phyloP scores from a whole-genome alignment of 2,888 invertebrate genomes.

The Dyspetes luteomarginatus region DNA sequence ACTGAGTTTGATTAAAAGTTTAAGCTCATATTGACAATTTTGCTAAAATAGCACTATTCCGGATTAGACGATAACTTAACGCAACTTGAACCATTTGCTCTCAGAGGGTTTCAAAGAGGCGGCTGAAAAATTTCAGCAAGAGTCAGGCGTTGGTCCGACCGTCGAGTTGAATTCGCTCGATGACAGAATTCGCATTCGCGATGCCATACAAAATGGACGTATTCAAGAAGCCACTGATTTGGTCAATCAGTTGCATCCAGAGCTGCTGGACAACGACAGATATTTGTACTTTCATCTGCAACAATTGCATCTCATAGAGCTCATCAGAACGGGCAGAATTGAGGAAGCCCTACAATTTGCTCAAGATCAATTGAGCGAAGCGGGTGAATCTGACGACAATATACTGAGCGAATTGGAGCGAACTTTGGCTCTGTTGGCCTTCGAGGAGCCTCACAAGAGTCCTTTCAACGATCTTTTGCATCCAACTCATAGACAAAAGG shows the following conservation, averaged over 20 bases:
- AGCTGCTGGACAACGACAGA: conserved; percentile 96
- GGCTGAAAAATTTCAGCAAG: conserved; percentile 97
- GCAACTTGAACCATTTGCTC: too few relatives aligned
- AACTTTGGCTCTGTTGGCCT: conserved; percentile 96
- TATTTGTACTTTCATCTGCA: conserved; percentile 97
- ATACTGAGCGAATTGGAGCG: conserved; percentile 93
- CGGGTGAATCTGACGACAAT: conserved; percentile 91
- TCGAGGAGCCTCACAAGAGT: conserved; percentile 97
- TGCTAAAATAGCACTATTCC: too few relatives aligned
- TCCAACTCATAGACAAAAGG: conserved; percentile 97
- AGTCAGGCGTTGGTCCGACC: conserved; percentile 93
- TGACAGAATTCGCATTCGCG: conserved; percentile 95
- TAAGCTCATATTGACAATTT: too few relatives aligned
- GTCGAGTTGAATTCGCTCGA: conserved; percentile 94
- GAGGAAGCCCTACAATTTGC: conserved; percentile 96
- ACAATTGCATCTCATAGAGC: conserved; percentile 95
- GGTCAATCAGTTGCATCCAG: conserved; percentile 97
- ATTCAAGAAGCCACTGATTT: conserved; percentile 97
- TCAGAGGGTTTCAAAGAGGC: conserved; percentile 98
- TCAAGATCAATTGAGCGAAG: conserved; percentile 94
- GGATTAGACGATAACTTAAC: too few relatives aligned
- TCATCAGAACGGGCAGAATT: conserved; percentile 92
- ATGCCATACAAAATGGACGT: conserved; percentile 95
- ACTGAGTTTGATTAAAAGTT: too few relatives aligned
- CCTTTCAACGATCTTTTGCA: conserved; percentile 98